A percentile compares a stretch with the other conserved stretches of the same genome.
These are phyloP conservation scores for Machimus atricapillus DNA, from an alignment of 2,888 invertebrate genomes.

Conservation along the genomic window DNA sequence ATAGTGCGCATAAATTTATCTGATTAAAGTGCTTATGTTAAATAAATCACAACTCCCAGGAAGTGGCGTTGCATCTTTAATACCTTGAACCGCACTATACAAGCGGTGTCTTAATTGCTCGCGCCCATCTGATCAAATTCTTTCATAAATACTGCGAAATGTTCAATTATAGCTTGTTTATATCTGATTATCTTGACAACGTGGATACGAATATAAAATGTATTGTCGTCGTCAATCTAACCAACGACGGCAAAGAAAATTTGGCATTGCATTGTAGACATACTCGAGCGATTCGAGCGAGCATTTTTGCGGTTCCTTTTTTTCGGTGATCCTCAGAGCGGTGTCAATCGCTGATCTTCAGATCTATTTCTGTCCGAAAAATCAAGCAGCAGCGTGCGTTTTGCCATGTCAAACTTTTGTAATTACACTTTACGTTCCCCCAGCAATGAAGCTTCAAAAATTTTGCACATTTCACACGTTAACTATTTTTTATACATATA, in stretches of 20 bases:
- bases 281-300: background rate
- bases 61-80: background rate
- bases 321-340: conserved; percentile 10
- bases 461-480: background rate
- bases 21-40: background rate
- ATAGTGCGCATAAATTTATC: background rate
- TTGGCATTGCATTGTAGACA: conserved; percentile 28
- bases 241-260: background rate
- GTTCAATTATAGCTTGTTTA: background rate
- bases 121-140: background rate
- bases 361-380: background rate
- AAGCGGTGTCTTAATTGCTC: background rate
- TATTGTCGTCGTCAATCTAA: background rate
- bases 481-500: background rate
- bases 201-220: background rate
- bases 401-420: background rate
- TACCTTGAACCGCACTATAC: background rate
- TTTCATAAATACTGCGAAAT: background rate
- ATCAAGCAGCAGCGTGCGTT: background rate
- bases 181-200: background rate
- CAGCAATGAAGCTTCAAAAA: background rate
- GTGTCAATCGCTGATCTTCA: conserved; percentile 30
- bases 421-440: background rate
- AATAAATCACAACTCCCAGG: background rate
- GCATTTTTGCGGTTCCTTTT: background rate